These are phyloP conservation scores for Drosophila neutralis DNA, from an alignment of 2,888 invertebrate genomes.

Conservation along the genomic window DNA sequence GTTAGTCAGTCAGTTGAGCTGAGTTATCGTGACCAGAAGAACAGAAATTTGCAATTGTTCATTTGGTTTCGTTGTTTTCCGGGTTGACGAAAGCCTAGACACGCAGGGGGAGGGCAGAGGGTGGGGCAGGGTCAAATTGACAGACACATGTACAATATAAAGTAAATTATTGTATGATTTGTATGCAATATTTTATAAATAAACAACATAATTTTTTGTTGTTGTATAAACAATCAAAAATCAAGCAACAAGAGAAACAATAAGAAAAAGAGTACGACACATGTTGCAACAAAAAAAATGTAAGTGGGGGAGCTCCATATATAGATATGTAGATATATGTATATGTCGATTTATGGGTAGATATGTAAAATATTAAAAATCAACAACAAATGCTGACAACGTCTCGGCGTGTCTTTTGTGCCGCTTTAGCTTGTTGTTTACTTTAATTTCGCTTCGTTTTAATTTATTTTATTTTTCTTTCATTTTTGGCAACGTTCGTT, in stretches of 20 bases:
- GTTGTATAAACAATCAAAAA: conserved; percentile 60
- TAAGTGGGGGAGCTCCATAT: conserved; percentile 4
- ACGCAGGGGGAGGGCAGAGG: neutral
- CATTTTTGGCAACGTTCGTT: conserved; percentile 44
- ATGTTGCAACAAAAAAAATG: conserved; percentile 35
- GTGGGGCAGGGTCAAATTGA: neutral
- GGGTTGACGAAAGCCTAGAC: conserved; percentile 43
- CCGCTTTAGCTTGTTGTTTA: conserved; percentile 61
- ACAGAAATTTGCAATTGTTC: conserved; percentile 59
- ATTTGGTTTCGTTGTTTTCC: conserved; percentile 59
- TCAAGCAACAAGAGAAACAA: conserved; percentile 17
- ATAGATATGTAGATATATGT: neutral
- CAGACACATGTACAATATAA: conserved; percentile 52
- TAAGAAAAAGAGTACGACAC: conserved; percentile 35
- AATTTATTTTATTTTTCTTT: conserved; percentile 38
- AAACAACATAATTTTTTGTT: conserved; percentile 53
- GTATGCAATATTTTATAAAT: conserved; percentile 72
- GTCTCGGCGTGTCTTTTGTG: conserved; percentile 62
- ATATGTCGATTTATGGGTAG: conserved; percentile 36
- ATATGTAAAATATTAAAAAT: conserved; percentile 35
- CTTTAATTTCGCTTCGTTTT: conserved; percentile 54
- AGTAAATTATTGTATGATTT: conserved; percentile 67
- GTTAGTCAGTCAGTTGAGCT: neutral
- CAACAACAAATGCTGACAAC: conserved; percentile 63
- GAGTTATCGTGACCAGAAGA: conserved; percentile 35